A percentile compares a stretch with the other conserved stretches of the same genome.
phyloP scores from a whole-genome alignment of 2,797 vertebrate species.

The Hyperoplus lanceolatus region DNA sequence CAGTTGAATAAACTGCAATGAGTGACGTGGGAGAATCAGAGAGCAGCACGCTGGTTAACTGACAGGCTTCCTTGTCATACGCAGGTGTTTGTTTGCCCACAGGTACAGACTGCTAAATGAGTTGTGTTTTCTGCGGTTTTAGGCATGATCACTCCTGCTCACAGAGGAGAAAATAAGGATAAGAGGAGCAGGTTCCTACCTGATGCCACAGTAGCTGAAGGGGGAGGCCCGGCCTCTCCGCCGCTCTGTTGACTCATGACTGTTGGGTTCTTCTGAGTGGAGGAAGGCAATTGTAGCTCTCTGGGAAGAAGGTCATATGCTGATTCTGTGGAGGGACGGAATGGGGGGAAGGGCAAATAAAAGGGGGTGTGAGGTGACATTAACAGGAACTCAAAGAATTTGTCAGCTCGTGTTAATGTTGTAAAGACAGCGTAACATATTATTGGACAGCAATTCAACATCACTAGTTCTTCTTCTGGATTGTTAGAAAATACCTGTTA shows the following conservation, averaged over 20 bases:
- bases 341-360: slow-evolving; percentile 20
- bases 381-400: slow-evolving; percentile 20
- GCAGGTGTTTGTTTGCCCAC: slow-evolving; percentile 54
- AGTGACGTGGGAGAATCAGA: slow-evolving; percentile 32
- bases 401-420: background rate
- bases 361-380: slow-evolving; percentile 18
- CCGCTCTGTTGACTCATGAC: slow-evolving; percentile 98
- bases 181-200: slow-evolving; percentile 89
- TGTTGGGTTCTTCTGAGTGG: slow-evolving; percentile 89
- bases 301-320: slow-evolving; percentile 98
- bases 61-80: slow-evolving; percentile 29
- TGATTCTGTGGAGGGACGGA: slow-evolving; percentile 86
- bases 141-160: slow-evolving; percentile 71
- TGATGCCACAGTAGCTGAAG: slow-evolving; percentile 91
- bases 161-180: slow-evolving; percentile 64
- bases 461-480: slow-evolving; percentile 4
- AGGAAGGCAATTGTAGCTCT: slow-evolving; percentile 94
- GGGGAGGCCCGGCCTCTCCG: slow-evolving; percentile 94
- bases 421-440: background rate
- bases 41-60: slow-evolving; percentile 27
- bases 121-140: slow-evolving; percentile 23
- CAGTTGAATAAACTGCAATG: slow-evolving; percentile 12
- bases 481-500: background rate
- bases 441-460: background rate
- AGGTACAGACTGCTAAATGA: slow-evolving; percentile 31